Base-by-base conservation (phyloP, 2,888 invertebrate genomes). In the Proisotoma minuta region DNA sequence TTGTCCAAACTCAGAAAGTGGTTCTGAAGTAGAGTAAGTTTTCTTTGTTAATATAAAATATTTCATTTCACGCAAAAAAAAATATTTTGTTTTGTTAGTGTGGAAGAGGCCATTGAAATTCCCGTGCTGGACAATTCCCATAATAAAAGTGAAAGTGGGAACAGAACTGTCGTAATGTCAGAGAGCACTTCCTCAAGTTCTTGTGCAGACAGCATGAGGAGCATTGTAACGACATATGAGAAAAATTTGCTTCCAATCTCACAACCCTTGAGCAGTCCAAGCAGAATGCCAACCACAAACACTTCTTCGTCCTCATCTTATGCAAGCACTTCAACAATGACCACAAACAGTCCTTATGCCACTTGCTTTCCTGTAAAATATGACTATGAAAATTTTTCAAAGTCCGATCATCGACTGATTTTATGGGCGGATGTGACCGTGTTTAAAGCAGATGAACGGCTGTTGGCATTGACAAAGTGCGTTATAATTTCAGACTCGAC, bases 111-210 rank as follows among this genome's bases (percentile, higher is more conserved):
- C 8, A 60, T 68, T 10, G 73, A 73, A 65, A 50, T 73, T 18
- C 65, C 63, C 23, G 63, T 61, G 20, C 54, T 63, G 12, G 63
- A 63, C 23, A 58, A 24, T 23, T n/a, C 20, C 15, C 12, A 18
- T 3, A 52, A 52, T n/a, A 52, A 52, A 28, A 28, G 52, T n/a
- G n/a, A 34, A 34, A 8, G 8, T 54, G 15, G 27, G 54, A 12
- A 43, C 12, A 60, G 34, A 51, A 60, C 54, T 29, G 63, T 63
- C 2, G 57, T 39, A 3, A 71, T 73, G 71, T 67, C 71, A 8
- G 73, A 73, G 28, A 70, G 70, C 40, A 73, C 68, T 22, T 72
- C 70, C 1, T 73, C 73, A 1, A 68, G 69, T 3, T 71, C 71
- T 0, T 69, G 66, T 61, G 68, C 73, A 10, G 73, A 70, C 51